Conservation (phyloP, 1,140 invertebrate genomes). For the Camponotus vicinus region DNA sequence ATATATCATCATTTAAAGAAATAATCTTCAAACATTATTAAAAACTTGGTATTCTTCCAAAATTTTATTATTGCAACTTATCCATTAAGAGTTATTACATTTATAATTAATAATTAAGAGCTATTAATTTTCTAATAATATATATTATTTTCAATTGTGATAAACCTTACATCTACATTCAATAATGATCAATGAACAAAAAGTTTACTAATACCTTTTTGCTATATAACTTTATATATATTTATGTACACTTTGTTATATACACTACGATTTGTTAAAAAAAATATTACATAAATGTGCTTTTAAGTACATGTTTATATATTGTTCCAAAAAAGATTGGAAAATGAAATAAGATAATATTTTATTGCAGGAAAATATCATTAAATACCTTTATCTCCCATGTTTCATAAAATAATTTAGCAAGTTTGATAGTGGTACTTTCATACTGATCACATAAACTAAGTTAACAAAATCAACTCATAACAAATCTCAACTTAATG, state of each 20-base stretch:
- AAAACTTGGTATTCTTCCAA: too few species aligned
- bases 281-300: not conserved
- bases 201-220: not conserved
- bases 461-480: constrained; percentile 43
- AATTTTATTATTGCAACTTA: too few species aligned
- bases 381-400: constrained; percentile 73
- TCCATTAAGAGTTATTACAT: too few species aligned
- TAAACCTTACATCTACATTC: too few species aligned
- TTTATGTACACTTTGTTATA: not conserved
- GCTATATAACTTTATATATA: not conserved
- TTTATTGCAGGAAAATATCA: not conserved
- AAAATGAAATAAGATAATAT: not conserved
- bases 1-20: too few species aligned
- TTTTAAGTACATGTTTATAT: not conserved
- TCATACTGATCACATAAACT: constrained; percentile 61
- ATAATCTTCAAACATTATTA: too few species aligned
- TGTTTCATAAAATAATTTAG: constrained; percentile 57
- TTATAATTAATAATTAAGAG: too few species aligned
- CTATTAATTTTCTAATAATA: too few species aligned
- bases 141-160: too few species aligned
- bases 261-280: not conserved
- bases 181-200: too few species aligned
- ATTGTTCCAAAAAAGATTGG: not conserved
- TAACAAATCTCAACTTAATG: too few species aligned
- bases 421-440: constrained; percentile 54